phyloP scores from a whole-genome alignment of 2,797 vertebrate genomes.

The Mycteria americana region DNA sequence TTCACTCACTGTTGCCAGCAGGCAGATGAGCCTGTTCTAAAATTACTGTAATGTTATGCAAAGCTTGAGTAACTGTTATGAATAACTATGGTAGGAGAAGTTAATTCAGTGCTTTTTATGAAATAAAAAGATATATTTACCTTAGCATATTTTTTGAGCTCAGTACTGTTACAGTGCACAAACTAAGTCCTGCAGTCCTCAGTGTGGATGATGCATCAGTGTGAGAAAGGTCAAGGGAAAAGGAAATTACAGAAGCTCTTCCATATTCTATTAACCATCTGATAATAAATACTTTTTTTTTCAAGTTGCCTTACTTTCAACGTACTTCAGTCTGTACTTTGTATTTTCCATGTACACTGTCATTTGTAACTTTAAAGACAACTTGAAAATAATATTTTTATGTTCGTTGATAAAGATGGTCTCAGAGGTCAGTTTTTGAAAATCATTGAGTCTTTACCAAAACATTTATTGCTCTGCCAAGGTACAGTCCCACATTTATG shows the following conservation, averaged over 20 bases:
- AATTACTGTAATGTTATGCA: not conserved
- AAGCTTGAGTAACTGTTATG: not conserved
- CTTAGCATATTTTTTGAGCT: not conserved
- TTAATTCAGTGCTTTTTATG: not conserved
- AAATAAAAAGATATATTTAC: not conserved
- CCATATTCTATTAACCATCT: not conserved
- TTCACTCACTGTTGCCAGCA: not conserved
- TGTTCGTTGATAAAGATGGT: not conserved
- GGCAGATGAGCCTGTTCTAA: not conserved
- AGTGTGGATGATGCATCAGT: not conserved
- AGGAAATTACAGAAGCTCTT: not conserved
- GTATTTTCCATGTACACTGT: not conserved
- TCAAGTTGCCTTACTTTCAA: not conserved
- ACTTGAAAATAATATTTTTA: not conserved
- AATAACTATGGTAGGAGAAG: not conserved
- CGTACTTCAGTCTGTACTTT: not conserved
- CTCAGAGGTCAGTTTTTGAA: not conserved
- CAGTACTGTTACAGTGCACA: not conserved
- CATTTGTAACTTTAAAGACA: not conserved
- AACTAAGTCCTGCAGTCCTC: not conserved
- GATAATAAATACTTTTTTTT: not conserved
- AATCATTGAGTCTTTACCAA: not conserved
- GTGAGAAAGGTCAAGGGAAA: not conserved
- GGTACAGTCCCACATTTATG: not conserved
- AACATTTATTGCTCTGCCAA: not conserved